phyloP scores from a whole-genome alignment of 2,888 invertebrate genomes.

The Meghimatium bilineatum region DNA sequence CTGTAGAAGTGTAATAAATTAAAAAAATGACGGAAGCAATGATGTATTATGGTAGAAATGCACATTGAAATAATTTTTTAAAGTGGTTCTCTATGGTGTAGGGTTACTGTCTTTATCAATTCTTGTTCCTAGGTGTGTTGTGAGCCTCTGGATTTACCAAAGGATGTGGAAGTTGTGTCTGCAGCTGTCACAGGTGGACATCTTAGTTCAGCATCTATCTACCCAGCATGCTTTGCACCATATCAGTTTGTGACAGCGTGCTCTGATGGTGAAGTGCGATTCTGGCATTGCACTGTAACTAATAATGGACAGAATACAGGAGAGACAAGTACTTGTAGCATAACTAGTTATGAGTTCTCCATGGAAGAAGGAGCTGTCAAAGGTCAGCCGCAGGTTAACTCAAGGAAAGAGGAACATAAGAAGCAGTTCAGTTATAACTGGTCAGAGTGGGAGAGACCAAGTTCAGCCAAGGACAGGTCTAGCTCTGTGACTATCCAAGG shows the following conservation, averaged over 20 bases:
- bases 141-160: slow-evolving; percentile 90
- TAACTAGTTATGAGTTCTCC: slow-evolving; percentile 58
- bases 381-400: slow-evolving; percentile 54
- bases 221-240: slow-evolving; percentile 98
- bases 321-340: slow-evolving; percentile 47
- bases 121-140: slow-evolving; percentile 85
- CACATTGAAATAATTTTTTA: no score
- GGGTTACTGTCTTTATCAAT: no score
- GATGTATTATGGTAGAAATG: no score
- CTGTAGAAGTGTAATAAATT: no score
- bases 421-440: slow-evolving; percentile 82
- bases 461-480: slow-evolving; percentile 81
- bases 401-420: slow-evolving; percentile 50
- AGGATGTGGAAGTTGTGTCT: slow-evolving; percentile 93
- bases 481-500: slow-evolving; percentile 86
- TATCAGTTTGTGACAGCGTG: slow-evolving; percentile 97
- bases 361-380: slow-evolving; percentile 59
- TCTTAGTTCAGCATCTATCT: slow-evolving; percentile 96
- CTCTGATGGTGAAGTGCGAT: slow-evolving; percentile 85
- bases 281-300: slow-evolving; percentile 73
- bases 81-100: no score
- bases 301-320: slow-evolving; percentile 22
- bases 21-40: no score
- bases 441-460: slow-evolving; percentile 93
- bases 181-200: slow-evolving; percentile 97